A percentile compares a stretch with the other conserved stretches of the same genome.
Evolutionary conservation across 2,797 vertebrate genomes (phyloP).

Genomic region (Syngnathus acus): DNA sequence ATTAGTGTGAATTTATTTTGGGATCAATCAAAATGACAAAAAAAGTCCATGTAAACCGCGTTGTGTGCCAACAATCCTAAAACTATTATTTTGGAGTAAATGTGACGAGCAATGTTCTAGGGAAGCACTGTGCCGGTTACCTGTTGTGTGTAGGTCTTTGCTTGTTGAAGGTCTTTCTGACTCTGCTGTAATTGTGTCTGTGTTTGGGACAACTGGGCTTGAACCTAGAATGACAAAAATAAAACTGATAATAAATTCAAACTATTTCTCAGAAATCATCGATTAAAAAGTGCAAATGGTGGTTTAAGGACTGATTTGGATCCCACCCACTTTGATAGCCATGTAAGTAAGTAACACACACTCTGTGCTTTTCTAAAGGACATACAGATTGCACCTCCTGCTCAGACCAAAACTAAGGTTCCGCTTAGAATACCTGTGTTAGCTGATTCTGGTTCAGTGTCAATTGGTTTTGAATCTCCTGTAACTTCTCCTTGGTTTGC

Average conservation of each 20-base stretch:
- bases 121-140: constrained; percentile 16
- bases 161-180: constrained; percentile 60
- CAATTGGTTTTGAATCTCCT: constrained; percentile 56
- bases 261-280: no score
- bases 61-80: neutral
- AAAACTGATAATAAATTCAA: neutral
- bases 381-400: neutral
- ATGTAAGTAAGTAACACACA: neutral
- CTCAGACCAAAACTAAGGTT: neutral
- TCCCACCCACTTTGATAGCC: neutral
- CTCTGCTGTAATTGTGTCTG: constrained; percentile 56
- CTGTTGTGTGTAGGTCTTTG: constrained; percentile 51
- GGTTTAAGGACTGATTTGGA: neutral
- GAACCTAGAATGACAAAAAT: constrained; percentile 37
- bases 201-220: constrained; percentile 51
- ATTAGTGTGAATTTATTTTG: neutral
- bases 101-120: no score
- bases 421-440: constrained; percentile 34
- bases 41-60: neutral
- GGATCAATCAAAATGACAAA: neutral
- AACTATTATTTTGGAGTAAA: neutral
- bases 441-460: constrained; percentile 44
- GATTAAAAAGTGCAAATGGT: constrained; percentile 7
- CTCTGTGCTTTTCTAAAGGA: neutral
- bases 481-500: constrained; percentile 50